Evolutionary conservation across 2,888 invertebrate genomes (phyloP).

Genomic region (Podabrus alpinus): DNA sequence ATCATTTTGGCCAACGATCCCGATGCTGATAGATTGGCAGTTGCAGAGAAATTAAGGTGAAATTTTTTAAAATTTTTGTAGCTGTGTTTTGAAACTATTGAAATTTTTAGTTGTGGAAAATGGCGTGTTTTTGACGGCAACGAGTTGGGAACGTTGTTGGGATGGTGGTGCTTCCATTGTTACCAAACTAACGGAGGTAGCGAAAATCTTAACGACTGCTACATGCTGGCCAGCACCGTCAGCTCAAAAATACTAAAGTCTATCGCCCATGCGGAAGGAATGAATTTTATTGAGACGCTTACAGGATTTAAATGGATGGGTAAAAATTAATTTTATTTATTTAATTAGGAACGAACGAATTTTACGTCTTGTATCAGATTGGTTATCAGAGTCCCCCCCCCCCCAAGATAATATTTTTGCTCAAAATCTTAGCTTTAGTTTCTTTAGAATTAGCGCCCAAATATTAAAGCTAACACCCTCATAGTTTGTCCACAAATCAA

Average conservation of each 20-base stretch:
- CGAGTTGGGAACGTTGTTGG: conserved; percentile 90
- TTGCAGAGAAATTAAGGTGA: conserved; percentile 80
- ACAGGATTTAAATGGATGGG: conserved; percentile 99
- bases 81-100: neutral
- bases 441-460: too few relatives aligned
- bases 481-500: too few relatives aligned
- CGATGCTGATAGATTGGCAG: conserved; percentile 94
- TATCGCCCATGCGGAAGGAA: conserved; percentile 79
- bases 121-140: conserved; percentile 96
- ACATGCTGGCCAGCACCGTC: conserved; percentile 91
- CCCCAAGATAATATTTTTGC: too few relatives aligned
- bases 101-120: conserved; percentile 58
- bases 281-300: conserved; percentile 81
- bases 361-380: too few relatives aligned
- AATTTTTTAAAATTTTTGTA: conserved; percentile 13
- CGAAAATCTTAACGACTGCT: conserved; percentile 64
- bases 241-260: conserved; percentile 92
- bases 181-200: conserved; percentile 59
- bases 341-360: too few relatives aligned
- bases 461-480: too few relatives aligned
- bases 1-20: conserved; percentile 97
- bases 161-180: conserved; percentile 87
- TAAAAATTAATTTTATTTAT: conserved; percentile 33
- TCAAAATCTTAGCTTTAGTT: too few relatives aligned
- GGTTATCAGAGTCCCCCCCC: too few relatives aligned